Percentiles rank a stretch among this genome's conserved stretches.
Evolutionary conservation across 1,140 invertebrate genomes (phyloP).

Genomic region (Mya arenaria): DNA sequence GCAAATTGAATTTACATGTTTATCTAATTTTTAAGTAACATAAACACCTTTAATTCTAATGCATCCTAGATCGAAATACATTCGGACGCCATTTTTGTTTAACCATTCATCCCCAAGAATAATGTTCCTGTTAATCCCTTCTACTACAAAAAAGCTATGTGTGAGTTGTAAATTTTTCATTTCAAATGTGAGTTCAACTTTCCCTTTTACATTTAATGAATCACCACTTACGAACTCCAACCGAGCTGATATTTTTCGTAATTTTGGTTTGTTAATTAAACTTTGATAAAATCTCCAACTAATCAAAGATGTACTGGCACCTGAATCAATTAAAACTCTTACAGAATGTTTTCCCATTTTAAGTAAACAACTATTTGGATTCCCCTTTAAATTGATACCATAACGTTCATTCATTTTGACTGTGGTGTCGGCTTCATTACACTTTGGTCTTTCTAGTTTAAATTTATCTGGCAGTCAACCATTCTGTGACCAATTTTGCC

Average conservation of each 20-base stretch:
- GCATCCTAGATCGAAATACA: conserved; percentile 51
- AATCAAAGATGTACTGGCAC: not conserved
- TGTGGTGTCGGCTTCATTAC: conserved; percentile 8
- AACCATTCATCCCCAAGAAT: conserved; percentile 46
- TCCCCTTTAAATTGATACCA: not conserved
- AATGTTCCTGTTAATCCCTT: conserved; percentile 43
- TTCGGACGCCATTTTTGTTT: conserved; percentile 21
- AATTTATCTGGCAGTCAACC: not conserved
- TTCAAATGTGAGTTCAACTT: conserved; percentile 6
- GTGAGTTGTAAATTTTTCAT: not conserved
- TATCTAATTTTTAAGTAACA: conserved; percentile 52
- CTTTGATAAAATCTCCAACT: not conserved
- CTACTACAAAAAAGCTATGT: conserved; percentile 40
- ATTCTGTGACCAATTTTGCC: not conserved
- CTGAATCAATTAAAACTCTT: conserved; percentile 1
- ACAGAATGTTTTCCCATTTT: conserved; percentile 9
- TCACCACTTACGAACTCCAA: not conserved
- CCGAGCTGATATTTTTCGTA: not conserved
- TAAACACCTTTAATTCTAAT: conserved; percentile 31
- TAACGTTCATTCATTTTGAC: not conserved
- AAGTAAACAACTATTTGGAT: conserved; percentile 20
- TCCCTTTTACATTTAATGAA: conserved; percentile 1
- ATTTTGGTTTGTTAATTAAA: not conserved
- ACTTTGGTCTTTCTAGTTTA: conserved; percentile 10
- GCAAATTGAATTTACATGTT: conserved; percentile 35